Evolutionary conservation across 2,888 invertebrate species (phyloP).

Genomic region (Hoplodrina ambigua): DNA sequence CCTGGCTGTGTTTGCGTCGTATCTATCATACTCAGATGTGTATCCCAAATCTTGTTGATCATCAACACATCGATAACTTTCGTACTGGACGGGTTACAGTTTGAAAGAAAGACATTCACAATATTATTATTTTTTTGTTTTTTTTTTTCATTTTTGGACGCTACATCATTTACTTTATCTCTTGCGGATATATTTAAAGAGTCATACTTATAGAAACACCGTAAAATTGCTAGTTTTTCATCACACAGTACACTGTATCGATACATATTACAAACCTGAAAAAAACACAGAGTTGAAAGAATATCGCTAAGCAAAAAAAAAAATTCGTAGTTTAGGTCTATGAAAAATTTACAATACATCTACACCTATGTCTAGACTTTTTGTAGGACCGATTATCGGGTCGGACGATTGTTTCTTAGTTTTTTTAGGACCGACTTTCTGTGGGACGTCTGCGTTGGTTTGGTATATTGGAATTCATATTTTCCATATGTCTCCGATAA

Average conservation of each 20-base stretch:
- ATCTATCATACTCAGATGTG: slow-evolving; percentile 46
- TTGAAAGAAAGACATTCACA: slow-evolving; percentile 23
- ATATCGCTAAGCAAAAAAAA: not conserved
- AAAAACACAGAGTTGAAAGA: not conserved
- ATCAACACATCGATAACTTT: not conserved
- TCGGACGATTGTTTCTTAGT: no score
- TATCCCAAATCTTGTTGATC: slow-evolving; percentile 45
- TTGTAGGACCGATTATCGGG: no score
- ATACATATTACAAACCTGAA: not conserved
- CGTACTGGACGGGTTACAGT: not conserved
- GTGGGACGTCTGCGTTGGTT: no score
- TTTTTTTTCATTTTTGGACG: slow-evolving; percentile 6
- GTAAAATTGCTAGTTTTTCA: not conserved
- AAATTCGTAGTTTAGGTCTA: no score
- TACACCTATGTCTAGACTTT: no score
- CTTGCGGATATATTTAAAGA: slow-evolving; percentile 2
- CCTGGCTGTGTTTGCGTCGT: slow-evolving; percentile 66
- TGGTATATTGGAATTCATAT: no score
- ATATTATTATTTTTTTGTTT: slow-evolving; percentile 17
- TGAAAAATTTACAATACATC: no score
- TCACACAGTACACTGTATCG: not conserved
- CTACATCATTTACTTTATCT: slow-evolving; percentile 7
- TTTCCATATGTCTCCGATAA: no score
- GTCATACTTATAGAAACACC: not conserved
- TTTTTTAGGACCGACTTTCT: no score